phyloP scores from a whole-genome alignment of 2,888 invertebrate genomes.

The Galerucella pusilla region DNA sequence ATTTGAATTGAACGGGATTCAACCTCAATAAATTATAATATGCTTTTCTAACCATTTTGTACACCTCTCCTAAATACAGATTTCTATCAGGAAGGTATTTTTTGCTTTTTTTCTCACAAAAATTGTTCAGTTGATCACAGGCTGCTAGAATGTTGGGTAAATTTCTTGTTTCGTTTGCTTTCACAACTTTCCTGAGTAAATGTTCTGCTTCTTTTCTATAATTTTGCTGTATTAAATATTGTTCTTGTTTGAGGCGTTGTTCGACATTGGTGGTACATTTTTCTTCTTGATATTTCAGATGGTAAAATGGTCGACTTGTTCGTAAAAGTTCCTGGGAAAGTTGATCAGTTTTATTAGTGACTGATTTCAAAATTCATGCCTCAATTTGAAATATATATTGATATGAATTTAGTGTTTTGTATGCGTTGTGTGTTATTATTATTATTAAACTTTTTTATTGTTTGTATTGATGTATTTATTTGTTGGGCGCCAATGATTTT shows the following conservation, averaged over 20 bases:
- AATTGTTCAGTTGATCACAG: slow-evolving; percentile 63
- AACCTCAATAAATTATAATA: slow-evolving; percentile 65
- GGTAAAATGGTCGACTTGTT: slow-evolving; percentile 65
- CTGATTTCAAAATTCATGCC: too few relatives aligned
- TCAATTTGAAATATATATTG: too few relatives aligned
- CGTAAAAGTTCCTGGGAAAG: slow-evolving; percentile 61
- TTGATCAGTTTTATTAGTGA: too few relatives aligned
- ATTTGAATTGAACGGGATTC: slow-evolving; percentile 48
- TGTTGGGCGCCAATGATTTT: too few relatives aligned
- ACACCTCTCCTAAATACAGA: slow-evolving; percentile 61
- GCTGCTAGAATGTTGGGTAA: slow-evolving; percentile 50
- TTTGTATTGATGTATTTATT: too few relatives aligned
- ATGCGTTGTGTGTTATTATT: too few relatives aligned
- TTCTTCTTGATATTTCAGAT: slow-evolving; percentile 61
- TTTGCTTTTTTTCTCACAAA: slow-evolving; percentile 62
- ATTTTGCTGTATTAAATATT: slow-evolving; percentile 56
- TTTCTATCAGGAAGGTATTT: slow-evolving; percentile 63
- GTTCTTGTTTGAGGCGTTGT: slow-evolving; percentile 56
- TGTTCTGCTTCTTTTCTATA: slow-evolving; percentile 61
- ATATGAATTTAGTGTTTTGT: too few relatives aligned
- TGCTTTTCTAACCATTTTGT: slow-evolving; percentile 62
- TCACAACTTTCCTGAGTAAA: slow-evolving; percentile 58
- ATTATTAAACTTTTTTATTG: too few relatives aligned
- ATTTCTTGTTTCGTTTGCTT: slow-evolving; percentile 52
- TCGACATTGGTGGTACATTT: slow-evolving; percentile 57